Conservation (phyloP, 2,113 vertebrate species). For the Phaetusa simplex region DNA sequence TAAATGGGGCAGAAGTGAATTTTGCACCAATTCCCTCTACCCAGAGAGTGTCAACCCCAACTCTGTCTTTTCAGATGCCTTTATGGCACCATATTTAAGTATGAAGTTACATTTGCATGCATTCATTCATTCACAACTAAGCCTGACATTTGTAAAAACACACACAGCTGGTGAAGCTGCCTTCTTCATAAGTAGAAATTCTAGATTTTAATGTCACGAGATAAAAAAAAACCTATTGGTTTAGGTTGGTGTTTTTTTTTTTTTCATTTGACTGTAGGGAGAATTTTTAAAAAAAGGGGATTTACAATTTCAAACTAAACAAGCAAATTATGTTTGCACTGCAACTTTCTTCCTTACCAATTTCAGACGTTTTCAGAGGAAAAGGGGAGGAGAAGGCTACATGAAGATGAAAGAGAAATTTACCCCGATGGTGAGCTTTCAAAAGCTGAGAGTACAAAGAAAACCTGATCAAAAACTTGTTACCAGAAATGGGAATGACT, state of each 20-base stretch:
- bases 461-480: constrained; percentile 34
- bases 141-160: constrained; percentile 8
- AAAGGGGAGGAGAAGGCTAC: background rate
- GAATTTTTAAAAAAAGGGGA: background rate
- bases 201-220: constrained; percentile 11
- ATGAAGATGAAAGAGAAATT: constrained; percentile 30
- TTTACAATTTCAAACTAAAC: background rate
- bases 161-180: background rate
- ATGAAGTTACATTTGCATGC: background rate
- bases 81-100: background rate
- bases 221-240: background rate
- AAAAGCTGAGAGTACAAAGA: constrained; percentile 12
- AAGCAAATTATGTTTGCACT: background rate
- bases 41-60: background rate
- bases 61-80: background rate
- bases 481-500: constrained; percentile 14
- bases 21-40: background rate
- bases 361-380: background rate
- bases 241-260: background rate
- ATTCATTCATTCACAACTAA: background rate
- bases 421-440: background rate
- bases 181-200: background rate
- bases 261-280: background rate
- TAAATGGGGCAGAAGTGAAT: background rate
- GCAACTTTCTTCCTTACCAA: background rate